Evolutionary conservation across 1,140 invertebrate species (phyloP), one percentile per base, ranked within the genome.

Genomic region (Sminthurides bifidus): DNA sequence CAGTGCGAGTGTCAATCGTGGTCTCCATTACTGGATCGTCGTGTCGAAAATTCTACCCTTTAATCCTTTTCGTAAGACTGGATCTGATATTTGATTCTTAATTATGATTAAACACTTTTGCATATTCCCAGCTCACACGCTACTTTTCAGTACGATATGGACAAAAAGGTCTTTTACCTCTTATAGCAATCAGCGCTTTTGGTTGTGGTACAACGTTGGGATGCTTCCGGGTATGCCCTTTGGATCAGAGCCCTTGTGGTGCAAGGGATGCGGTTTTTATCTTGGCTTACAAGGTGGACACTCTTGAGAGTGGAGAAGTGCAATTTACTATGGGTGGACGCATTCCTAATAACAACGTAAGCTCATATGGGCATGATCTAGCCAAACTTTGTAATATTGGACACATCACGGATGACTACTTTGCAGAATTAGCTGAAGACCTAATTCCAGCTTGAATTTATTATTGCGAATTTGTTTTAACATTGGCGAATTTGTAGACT

Each of bases 1-100:
- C 38, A 64, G 63, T 15, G 63, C 63, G 14, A 60, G 63, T 33
- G 54, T 64, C 15, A 33, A 56, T 15, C 38, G 45, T 26, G 59
- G 57, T 26, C 41, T 37, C 35, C 55, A 64, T 46, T 64, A 64
- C 37, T 64, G 63, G 63, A 37, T 61, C 19, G 54, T 61, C 21
- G 59, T 59, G 1, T 61, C 59, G 12, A 45, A 50, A 27, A 56
- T 45, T 14, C 45, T 64, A 2, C 37, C 35, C 23, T 64, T 64
- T 43, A 64, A 64, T 44, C 63, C 63, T 15, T 64, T 61, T 24
- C 63, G 63, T 64, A 61, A 64, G 59, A n/a, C n/a, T 21, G 12
- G 4, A 52, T 19, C 24, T 33, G 14, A 14, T 30, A 12, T 27
- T 45, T 45, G 29, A 8, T 49, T 49, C 19, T n/a, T 5, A 19